Evolutionary conservation across 2,888 invertebrate species (phyloP), one percentile per base, ranked within the genome.

Genomic region (Minunthozetes semirufus): DNA sequence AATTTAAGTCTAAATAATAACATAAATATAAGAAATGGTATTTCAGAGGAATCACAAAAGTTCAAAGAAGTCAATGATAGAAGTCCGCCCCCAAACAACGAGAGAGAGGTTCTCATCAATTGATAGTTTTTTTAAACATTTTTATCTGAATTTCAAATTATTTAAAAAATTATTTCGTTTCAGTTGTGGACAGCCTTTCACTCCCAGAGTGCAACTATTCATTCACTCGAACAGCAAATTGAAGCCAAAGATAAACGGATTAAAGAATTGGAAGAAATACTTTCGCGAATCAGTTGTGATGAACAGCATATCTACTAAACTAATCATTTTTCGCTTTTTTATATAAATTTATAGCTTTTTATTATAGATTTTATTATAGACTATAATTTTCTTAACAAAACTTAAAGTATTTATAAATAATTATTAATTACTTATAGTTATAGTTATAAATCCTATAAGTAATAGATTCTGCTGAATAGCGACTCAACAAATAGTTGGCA

Each of bases 191-290:
- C 89, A 79, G 90, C 91, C 0, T 92, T 89, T 81, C 88, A 89
- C 81, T 87, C 88, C 42, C 92, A 93, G 84, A 87, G 88, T 50
- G 91, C 92, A 79, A 93, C 93, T 84, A 85, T 93, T 72, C 86
- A 90, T 78, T 86, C 89, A 79, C 87, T 92, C 59, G 89, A 90
- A 80, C 88, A 90, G 78, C 91, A 92, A 82, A 84, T 93, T 59
- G 87, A 88, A 25, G 88, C 89, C 81, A 90, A 91, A 80, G 93
- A 93, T 81, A 87, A 89, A 79, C 86, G 90, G 68, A 90, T 93
- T 25, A 88, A 89, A 75, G 92, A 93, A 81, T 84, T 94, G 33
- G 93, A 94, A 81, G 89, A 90, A 74, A 19, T 73, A 4, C 3
- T 73, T n/a, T 38, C 68, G 19, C 17, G 38, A 38, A 38, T 66